phyloP scores from a whole-genome alignment of 2,888 invertebrate genomes.

The Drosophila fungiperda region DNA sequence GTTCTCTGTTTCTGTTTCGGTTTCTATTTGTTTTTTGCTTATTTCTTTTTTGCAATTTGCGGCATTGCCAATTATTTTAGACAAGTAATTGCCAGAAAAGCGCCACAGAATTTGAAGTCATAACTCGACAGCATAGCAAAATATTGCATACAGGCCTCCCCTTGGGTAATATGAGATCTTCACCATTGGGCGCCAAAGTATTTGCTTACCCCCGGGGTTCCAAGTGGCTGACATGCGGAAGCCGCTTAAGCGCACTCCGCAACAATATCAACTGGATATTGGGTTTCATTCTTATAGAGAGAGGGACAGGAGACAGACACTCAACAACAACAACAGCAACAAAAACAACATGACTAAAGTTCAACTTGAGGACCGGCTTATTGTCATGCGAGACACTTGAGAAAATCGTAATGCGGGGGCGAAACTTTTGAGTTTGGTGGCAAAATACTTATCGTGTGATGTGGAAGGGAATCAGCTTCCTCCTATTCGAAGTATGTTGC shows the following conservation, averaged over 20 bases:
- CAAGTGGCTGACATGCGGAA: conserved; percentile 80
- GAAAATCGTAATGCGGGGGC: conserved; percentile 64
- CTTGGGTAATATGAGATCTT: conserved; percentile 58
- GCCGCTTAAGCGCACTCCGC: conserved; percentile 77
- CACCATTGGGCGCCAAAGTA: conserved; percentile 44
- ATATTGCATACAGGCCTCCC: conserved; percentile 40
- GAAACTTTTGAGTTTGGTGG: conserved; percentile 44
- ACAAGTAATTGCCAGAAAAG: conserved; percentile 73
- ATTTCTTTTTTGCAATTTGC: conserved; percentile 39
- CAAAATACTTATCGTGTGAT: conserved; percentile 11
- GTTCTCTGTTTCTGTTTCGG: conserved; percentile 32
- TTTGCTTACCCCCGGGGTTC: conserved; percentile 51
- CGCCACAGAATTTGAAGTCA: conserved; percentile 41
- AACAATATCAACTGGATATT: conserved; percentile 39
- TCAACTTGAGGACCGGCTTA: conserved; percentile 41
- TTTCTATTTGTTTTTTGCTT: conserved; percentile 31
- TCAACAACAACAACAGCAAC: conserved; percentile 22
- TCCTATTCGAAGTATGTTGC: conserved; percentile 24
- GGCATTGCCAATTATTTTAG: conserved; percentile 76
- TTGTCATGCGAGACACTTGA: conserved; percentile 81
- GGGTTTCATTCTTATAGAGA: conserved; percentile 36
- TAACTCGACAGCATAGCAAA: conserved; percentile 53
- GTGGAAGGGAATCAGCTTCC: conserved; percentile 28
- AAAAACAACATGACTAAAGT: conserved; percentile 30
- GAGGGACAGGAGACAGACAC: not conserved